Base-by-base conservation (phyloP, 2,888 invertebrate species). In the Leptinotarsa juncta region DNA sequence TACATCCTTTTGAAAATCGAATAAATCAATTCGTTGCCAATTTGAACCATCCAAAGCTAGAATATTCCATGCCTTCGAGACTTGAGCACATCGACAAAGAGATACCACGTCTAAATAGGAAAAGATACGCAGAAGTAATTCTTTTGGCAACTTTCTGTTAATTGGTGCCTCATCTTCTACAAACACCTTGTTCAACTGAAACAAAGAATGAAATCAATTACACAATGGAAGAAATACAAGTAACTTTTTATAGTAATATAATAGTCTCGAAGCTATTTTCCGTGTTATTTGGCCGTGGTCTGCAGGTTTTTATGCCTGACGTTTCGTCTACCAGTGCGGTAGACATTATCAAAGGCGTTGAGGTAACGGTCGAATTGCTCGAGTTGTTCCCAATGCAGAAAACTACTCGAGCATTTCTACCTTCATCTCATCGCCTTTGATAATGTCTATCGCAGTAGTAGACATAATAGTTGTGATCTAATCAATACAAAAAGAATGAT, bases 1-100 rank as follows among this genome's bases (percentile, higher is more conserved):
- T 74, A 99, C 97, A 89, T 99, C 99, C 84, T 94, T 94, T 89
- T 99, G 99, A 89, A 99, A 99, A 87, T 97, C 95, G 89, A 99
- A 99, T 68, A 99, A 90, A 89, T 99, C 98, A 86, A 99, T 98
- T 88, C 96, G 92, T 89, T 99, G 99, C 99, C 99, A 99, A 88
- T 99, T 99, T 84, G 98, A 98, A 72, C 99, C 99, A 88, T 99
- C 99, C 82, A 99, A 90, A 18, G 99, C 99, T 82, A 99, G 90
- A 72, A 97, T 93, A 89, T 99, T 99, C 99, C 99, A 99, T 49
- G 86, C 84, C 81, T 82, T 85, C 82, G 89, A 90, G 81, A 95
- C 96, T 91, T 97, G 97, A 79, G 97, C 97, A 91, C 97, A 97
- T 82, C 97, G 92, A 87, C 99, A 99, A 81, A 99, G 90, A 16